Evolutionary conservation across 2,888 invertebrate genomes (phyloP).

Genomic region (Lamellibrachia columna): DNA sequence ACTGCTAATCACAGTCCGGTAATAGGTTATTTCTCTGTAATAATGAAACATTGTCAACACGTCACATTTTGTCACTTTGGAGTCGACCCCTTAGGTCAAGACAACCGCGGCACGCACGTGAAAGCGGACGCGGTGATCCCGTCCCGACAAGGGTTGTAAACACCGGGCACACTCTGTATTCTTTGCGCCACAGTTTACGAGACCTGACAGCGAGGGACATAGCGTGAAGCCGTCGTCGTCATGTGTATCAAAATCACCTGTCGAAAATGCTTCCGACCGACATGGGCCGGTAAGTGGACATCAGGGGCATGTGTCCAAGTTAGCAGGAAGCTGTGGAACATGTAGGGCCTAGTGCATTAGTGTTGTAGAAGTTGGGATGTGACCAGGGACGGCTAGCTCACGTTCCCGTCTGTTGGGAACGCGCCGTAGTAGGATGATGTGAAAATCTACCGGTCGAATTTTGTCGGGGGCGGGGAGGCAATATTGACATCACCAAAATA

Average conservation of each 20-base stretch:
- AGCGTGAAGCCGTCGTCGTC: neutral
- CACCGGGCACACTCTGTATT: neutral
- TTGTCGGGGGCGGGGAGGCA: neutral
- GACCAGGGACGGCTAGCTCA: neutral
- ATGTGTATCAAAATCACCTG: neutral
- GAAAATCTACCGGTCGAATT: neutral
- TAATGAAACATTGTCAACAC: neutral
- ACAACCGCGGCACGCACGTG: neutral
- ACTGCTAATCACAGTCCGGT: neutral
- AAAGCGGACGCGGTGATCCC: conserved; percentile 12
- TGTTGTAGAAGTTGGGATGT: neutral
- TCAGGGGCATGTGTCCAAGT: neutral
- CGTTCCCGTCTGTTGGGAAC: neutral
- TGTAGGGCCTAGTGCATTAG: neutral
- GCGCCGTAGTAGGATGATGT: neutral
- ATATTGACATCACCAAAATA: neutral
- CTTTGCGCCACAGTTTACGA: neutral
- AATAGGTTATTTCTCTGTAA: neutral
- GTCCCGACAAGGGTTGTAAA: neutral
- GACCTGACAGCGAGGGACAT: neutral
- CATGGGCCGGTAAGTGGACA: neutral
- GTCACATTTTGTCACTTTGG: neutral
- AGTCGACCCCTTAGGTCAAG: neutral
- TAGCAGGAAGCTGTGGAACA: neutral
- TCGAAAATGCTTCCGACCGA: neutral